Evolutionary conservation across 1,140 invertebrate genomes (phyloP), one percentile per base, ranked within the genome.

Genomic region (Sycobia sp.): DNA sequence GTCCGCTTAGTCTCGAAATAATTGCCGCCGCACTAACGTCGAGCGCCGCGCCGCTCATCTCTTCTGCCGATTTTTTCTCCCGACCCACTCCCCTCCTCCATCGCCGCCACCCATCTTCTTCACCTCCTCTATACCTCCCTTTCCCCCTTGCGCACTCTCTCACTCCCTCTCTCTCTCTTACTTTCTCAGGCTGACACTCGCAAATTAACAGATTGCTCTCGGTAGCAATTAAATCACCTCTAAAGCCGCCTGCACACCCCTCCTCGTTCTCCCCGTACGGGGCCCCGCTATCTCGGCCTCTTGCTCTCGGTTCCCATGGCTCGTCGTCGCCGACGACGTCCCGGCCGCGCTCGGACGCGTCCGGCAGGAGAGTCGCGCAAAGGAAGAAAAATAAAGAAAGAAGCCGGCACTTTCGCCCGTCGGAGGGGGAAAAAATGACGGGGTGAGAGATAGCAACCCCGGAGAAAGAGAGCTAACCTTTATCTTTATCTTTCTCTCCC

Each of bases 131-230:
- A 43, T 63, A 43, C 32, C 53, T 41, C 62, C 66, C 65, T 70
- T 68, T 25, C 53, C 16, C 27, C 59, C 5, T 4, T 4, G 29
- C 29, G 11, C 11, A 32, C 5, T 11, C 11, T 32, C 5, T 11
- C 29, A 4, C 29, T 11, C 4, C 29, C 29, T 11, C 29, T 11
- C 5, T 4, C 5, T 11, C 29, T 11, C 36, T 54, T 57, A 49
- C 67, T 73, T 74, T 67, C 71, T 71, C 70, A 69, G 67, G 69
- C 75, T 76, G 74, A 77, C 74, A 77, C 73, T 78, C 65, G 49
- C 71, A 69, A 78, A 78, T 77, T 78, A 78, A 76, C 73, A 76
- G 72, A 74, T 74, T 73, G 71, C 67, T 71, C 51, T 51, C 69
- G 69, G 60, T 73, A 70, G 73, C 74, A 78, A 78, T 78, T 78